phyloP scores from a whole-genome alignment of 2,888 invertebrate species.

The Scaeva pyrastri region DNA sequence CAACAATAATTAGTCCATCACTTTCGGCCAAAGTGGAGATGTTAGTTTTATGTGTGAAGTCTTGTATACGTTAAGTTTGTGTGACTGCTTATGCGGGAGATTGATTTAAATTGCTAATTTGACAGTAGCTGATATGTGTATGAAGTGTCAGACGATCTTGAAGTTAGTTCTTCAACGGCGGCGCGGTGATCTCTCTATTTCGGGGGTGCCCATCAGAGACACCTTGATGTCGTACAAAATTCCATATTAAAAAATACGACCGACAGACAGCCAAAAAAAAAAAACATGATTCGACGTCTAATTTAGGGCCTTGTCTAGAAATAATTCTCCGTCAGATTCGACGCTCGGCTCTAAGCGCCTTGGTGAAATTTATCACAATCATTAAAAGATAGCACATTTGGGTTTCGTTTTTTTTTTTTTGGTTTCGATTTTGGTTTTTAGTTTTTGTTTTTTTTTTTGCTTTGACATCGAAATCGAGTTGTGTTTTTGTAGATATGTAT shows the following conservation, averaged over 20 bases:
- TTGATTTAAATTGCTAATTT: constrained; percentile 76
- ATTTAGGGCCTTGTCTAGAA: constrained; percentile 54
- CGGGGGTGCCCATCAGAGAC: constrained; percentile 24
- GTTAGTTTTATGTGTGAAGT: not conserved
- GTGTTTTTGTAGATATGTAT: constrained; percentile 34
- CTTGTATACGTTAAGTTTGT: too few relatives aligned
- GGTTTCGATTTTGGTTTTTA: constrained; percentile 49
- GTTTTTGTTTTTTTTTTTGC: constrained; percentile 54
- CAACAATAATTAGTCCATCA: constrained; percentile 73
- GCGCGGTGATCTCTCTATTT: constrained; percentile 53
- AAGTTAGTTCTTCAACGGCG: constrained; percentile 1
- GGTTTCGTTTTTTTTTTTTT: not conserved
- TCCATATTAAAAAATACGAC: not conserved
- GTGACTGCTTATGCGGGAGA: constrained; percentile 6
- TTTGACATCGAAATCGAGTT: constrained; percentile 36
- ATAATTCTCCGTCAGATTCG: constrained; percentile 20
- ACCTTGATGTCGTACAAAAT: constrained; percentile 40
- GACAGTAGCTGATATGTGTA: constrained; percentile 59
- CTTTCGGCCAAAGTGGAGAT: constrained; percentile 33
- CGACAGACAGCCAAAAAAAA: too few relatives aligned
- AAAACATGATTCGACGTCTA: constrained; percentile 61
- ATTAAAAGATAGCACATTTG: constrained; percentile 45
- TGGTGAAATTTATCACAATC: constrained; percentile 55
- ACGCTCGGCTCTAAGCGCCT: constrained; percentile 35
- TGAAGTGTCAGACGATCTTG: constrained; percentile 44